Conservation (phyloP, 2,113 vertebrate species). For the Gopherus flavomarginatus region DNA sequence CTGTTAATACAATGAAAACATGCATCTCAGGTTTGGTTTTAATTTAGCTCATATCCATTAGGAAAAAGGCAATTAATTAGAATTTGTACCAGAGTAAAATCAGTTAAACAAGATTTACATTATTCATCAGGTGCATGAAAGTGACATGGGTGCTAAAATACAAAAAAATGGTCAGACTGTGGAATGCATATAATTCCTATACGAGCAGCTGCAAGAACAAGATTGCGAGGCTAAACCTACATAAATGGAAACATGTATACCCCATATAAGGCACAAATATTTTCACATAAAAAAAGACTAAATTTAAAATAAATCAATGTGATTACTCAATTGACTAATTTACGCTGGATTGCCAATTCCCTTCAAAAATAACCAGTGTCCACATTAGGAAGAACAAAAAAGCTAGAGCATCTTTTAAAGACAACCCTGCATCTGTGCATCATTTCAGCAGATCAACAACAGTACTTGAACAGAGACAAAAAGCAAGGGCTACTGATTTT, state of each 20-base stretch:
- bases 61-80: not conserved
- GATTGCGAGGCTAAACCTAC: not conserved
- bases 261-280: rapidly evolving
- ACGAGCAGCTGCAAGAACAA: constrained; percentile 61
- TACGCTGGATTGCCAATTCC: rapidly evolving
- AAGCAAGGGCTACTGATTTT: not conserved
- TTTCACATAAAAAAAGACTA: rapidly evolving
- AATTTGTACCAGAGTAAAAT: not conserved
- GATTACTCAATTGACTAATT: not conserved
- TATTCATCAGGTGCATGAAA: not conserved
- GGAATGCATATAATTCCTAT: constrained; percentile 71
- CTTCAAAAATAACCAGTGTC: rapidly evolving
- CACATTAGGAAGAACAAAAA: rapidly evolving
- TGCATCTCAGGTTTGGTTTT: not conserved
- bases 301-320: not conserved
- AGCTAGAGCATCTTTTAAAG: rapidly evolving
- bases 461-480: rapidly evolving
- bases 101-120: not conserved
- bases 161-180: not conserved
- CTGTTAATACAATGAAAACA: not conserved
- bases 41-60: not conserved
- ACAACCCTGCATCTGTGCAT: rapidly evolving
- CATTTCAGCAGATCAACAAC: rapidly evolving
- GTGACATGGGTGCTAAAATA: constrained; percentile 3
- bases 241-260: rapidly evolving